Conservation (phyloP, 2,888 invertebrate genomes). For the Cacoxenus indagator region DNA sequence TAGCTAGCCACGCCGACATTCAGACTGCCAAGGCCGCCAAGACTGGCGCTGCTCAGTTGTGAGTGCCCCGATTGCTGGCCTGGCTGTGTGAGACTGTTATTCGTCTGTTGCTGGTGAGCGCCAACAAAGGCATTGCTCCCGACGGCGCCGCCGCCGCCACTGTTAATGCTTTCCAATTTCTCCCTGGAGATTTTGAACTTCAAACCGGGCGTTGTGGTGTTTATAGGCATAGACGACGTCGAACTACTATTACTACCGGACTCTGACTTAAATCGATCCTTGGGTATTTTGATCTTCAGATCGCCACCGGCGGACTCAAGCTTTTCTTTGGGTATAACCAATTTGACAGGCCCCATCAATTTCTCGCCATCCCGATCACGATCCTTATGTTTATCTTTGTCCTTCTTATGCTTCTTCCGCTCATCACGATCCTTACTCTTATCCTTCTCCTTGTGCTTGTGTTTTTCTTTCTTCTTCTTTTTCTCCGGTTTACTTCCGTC, state of each 20-base stretch:
- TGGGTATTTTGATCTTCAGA: constrained; percentile 83
- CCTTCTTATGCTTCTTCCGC: constrained; percentile 81
- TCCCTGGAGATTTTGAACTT: constrained; percentile 88
- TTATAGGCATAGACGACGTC: constrained; percentile 38
- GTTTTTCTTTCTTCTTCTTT: constrained; percentile 84
- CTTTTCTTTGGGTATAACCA: constrained; percentile 76
- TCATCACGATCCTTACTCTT: constrained; percentile 77
- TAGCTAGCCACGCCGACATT: constrained; percentile 17
- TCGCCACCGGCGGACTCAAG: constrained; percentile 54
- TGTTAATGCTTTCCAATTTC: constrained; percentile 74
- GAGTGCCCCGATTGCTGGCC: constrained; percentile 24
- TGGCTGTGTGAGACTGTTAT: constrained; percentile 18
- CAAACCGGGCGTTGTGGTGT: constrained; percentile 68
- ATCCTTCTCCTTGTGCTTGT: constrained; percentile 83
- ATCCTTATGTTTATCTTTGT: constrained; percentile 73
- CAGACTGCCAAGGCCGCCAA: background rate
- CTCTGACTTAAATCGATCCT: constrained; percentile 77
- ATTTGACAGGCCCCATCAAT: constrained; percentile 69
- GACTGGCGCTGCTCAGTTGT: constrained; percentile 21
- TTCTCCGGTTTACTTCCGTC: constrained; percentile 61
- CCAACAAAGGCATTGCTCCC: background rate
- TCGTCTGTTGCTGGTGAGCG: background rate
- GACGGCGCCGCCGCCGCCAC: background rate
- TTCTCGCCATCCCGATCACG: constrained; percentile 48
- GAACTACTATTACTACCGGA: constrained; percentile 49